Conservation (phyloP, 2,888 invertebrate species). For the Vesta saturnalis region DNA sequence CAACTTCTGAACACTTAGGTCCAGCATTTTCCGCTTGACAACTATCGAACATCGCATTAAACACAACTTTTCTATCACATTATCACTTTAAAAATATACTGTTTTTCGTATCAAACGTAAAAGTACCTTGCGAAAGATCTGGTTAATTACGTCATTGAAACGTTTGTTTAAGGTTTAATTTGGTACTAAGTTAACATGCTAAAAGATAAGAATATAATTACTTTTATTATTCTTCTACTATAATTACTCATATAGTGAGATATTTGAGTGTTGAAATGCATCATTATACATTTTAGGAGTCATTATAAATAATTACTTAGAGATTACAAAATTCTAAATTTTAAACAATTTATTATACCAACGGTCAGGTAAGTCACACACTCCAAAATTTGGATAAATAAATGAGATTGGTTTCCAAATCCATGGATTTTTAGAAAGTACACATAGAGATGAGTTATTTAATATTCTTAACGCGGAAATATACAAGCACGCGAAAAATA, state of each 20-base stretch:
- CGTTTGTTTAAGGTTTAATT: constrained; percentile 10
- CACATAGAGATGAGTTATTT: no score
- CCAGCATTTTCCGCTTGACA: constrained; percentile 53
- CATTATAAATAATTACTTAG: constrained; percentile 1
- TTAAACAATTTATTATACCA: no score
- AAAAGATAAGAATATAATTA: constrained; percentile 12
- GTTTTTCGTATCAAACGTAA: neutral
- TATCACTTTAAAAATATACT: neutral
- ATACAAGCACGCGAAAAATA: neutral
- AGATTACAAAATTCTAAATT: no score
- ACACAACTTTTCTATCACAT: constrained; percentile 12
- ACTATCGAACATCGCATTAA: constrained; percentile 52
- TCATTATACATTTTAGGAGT: neutral
- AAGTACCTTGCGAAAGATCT: neutral
- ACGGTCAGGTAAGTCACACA: no score
- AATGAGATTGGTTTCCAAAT: no score
- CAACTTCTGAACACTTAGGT: constrained; percentile 79
- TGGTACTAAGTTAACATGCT: neutral
- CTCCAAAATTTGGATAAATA: no score
- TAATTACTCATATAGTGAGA: no score
- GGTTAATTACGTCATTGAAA: neutral
- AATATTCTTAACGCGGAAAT: no score
- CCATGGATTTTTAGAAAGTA: no score
- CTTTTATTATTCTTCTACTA: neutral
- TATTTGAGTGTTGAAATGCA: constrained; percentile 14